Evolutionary conservation across 37 sponge, comb jelly and placozoan genomes (phyloP).

Genomic region (Chondrosia reniformis): DNA sequence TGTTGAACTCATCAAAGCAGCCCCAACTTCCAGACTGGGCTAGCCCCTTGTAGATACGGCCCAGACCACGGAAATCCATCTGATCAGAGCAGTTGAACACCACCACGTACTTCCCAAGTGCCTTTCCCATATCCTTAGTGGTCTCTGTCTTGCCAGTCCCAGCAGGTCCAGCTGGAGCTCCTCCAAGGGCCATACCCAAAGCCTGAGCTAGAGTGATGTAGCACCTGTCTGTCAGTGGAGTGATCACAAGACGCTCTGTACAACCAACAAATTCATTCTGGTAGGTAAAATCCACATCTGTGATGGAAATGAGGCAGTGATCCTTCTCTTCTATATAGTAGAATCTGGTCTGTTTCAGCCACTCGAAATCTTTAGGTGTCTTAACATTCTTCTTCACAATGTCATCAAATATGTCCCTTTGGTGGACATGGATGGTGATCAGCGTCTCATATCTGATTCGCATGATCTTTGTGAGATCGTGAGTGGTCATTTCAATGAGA

Average conservation of each 20-base stretch:
- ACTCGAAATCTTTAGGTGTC: slow-evolving; percentile 91
- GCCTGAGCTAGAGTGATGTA: slow-evolving; percentile 99
- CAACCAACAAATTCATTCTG: slow-evolving; percentile 99
- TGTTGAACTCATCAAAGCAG: slow-evolving; percentile 99
- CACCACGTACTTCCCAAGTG: slow-evolving; percentile 98
- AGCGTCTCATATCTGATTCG: slow-evolving; percentile 90
- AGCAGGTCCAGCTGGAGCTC: slow-evolving; percentile 99
- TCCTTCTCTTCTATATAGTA: slow-evolving; percentile 95
- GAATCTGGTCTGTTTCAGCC: slow-evolving; percentile 98
- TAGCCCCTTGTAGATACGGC: slow-evolving; percentile 98
- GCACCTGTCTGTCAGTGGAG: slow-evolving; percentile 98
- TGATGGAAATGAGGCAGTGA: slow-evolving; percentile 80
- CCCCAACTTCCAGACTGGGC: slow-evolving; percentile 99
- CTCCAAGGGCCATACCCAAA: slow-evolving; percentile 95
- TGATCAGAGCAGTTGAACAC: slow-evolving; percentile 99
- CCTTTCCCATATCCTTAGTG: slow-evolving; percentile 94
- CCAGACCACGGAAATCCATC: slow-evolving; percentile 99
- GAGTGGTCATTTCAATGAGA: slow-evolving; percentile 90
- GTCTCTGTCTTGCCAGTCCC: slow-evolving; percentile 93
- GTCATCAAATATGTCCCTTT: slow-evolving; percentile 97
- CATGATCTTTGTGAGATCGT: slow-evolving; percentile 83
- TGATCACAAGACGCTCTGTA: slow-evolving; percentile 96
- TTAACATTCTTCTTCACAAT: slow-evolving; percentile 59
- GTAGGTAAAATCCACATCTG: slow-evolving; percentile 95
- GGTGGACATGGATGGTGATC: slow-evolving; percentile 99